Conservation (phyloP, 2,797 vertebrate species). For the Lates japonicus region DNA sequence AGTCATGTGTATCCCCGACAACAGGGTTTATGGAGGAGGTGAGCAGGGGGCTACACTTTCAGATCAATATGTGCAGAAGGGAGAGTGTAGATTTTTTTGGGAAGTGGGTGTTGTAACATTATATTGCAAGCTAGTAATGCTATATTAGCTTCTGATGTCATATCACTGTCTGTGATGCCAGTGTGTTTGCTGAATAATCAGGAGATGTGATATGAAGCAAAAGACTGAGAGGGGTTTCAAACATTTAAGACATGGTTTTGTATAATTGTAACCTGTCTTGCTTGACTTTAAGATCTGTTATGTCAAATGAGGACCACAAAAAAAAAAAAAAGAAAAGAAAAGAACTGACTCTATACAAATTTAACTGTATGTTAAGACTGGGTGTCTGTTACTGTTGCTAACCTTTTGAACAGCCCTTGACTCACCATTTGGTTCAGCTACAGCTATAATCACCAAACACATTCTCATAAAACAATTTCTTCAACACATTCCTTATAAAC, state of each 20-base stretch:
- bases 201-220: constrained; percentile 9
- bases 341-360: neutral
- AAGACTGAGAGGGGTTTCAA: neutral
- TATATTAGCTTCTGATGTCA: neutral
- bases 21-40: constrained; percentile 63
- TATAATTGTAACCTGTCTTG: neutral
- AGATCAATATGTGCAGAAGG: constrained; percentile 62
- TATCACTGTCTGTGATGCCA: neutral
- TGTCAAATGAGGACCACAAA: neutral
- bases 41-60: constrained; percentile 54
- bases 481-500: neutral
- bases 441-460: neutral
- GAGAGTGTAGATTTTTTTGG: constrained; percentile 12
- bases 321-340: too few species aligned
- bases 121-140: constrained; percentile 17
- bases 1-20: constrained; percentile 68
- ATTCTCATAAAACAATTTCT: neutral
- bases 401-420: constrained; percentile 8
- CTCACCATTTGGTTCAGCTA: neutral
- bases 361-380: neutral
- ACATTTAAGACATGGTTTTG: neutral
- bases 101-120: constrained; percentile 23
- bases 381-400: neutral
- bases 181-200: constrained; percentile 9
- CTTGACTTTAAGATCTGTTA: neutral